Evolutionary conservation across 1,140 invertebrate species (phyloP).

Genomic region (Pogonus chalceus): DNA sequence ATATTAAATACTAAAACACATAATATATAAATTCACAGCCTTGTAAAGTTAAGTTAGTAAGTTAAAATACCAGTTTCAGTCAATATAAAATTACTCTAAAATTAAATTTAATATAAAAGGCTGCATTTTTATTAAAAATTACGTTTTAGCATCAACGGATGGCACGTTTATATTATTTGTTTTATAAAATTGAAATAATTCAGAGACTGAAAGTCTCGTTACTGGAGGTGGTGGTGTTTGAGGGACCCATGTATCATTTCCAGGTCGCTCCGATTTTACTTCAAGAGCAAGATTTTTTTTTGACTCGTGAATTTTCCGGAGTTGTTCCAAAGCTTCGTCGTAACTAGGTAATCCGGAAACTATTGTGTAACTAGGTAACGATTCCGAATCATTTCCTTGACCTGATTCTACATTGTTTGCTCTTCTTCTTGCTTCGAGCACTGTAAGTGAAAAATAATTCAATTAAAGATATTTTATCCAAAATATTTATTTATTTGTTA

Average conservation of each 20-base stretch:
- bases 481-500: too few relatives aligned
- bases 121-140: not conserved
- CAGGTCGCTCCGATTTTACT: slow-evolving; percentile 1
- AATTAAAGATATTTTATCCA: too few relatives aligned
- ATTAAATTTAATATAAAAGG: too few relatives aligned
- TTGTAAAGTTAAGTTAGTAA: too few relatives aligned
- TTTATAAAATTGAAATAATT: slow-evolving; percentile 30
- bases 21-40: too few relatives aligned
- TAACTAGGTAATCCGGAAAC: slow-evolving; percentile 51
- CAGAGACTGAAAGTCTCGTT: slow-evolving; percentile 28
- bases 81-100: too few relatives aligned
- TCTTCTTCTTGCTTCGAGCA: slow-evolving; percentile 24
- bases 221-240: slow-evolving; percentile 22
- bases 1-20: too few relatives aligned
- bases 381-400: slow-evolving; percentile 35
- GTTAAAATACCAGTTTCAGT: too few relatives aligned
- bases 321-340: slow-evolving; percentile 48
- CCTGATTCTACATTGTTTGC: slow-evolving; percentile 23
- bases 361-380: slow-evolving; percentile 49
- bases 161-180: not conserved
- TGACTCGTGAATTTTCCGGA: slow-evolving; percentile 31
- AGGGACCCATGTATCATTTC: slow-evolving; percentile 15
- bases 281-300: slow-evolving; percentile 8
- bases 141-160: not conserved
- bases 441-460: slow-evolving; percentile 32